Base-by-base conservation (phyloP, 2,113 vertebrate genomes). In the Anarhynchus alexandrinus region DNA sequence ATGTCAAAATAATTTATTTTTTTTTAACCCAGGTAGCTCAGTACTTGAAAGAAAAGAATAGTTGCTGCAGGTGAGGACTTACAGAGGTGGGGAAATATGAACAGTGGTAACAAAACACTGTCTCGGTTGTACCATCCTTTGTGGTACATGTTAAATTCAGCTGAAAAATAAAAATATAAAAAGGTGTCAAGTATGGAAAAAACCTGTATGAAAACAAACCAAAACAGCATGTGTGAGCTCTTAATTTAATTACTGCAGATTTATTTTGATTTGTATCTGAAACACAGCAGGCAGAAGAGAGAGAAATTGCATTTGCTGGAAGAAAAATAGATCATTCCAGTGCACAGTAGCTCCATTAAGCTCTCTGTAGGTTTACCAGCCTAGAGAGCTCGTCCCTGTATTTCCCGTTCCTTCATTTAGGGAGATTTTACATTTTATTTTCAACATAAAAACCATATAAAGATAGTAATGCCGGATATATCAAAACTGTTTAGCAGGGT, bases 191-290 rank as follows among this genome's bases (percentile, higher is more conserved):
- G 43, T 80, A 34, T 47, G 38, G 32, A 18, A 82, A 85, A 66
- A 78, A 18, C 1, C 15, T 47, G 30, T 67, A 66, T 43, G 65
- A 91, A 96, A 84, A 47, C 90, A 92, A 71, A 88, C 11, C 34
- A 87, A 93, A 96, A 43, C 43, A 96, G 76, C 72, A 79, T 82
- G 66, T 42, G 69, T 93, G 97, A 97, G 32, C 32, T 88, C 83
- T 97, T 98, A 96, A 97, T 98, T 98, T 97, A 97, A 96, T 98
- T 97, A 97, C 66, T 94, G 36, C 57, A 97, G 93, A 91, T 97
- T 97, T 97, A 91, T 97, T 98, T 98, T 95, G 66, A 95, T 97
- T 97, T 97, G 45, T 97, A 76, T 97, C 90, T 96, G 90, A 86
- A 96, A 83, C 57, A n/a, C 77, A 96, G 90, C 49, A 88, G 73